phyloP scores from a whole-genome alignment of 2,888 invertebrate species.

The Tiliacea aurago region DNA sequence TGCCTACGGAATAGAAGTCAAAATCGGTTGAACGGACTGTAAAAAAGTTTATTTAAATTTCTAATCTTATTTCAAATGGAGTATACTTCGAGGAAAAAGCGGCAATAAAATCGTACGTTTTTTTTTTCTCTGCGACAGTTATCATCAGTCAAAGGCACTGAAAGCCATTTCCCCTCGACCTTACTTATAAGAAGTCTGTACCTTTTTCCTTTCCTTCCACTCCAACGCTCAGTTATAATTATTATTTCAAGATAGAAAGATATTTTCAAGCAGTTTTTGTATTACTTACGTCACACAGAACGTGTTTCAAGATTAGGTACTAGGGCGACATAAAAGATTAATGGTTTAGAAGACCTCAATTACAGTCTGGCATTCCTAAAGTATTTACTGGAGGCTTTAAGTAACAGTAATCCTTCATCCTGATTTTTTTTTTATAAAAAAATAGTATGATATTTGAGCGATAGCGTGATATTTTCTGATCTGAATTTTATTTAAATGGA shows the following conservation, averaged over 20 bases:
- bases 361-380: conserved; percentile 41
- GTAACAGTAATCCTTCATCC: conserved; percentile 42
- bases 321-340: conserved; percentile 51
- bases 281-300: conserved; percentile 29
- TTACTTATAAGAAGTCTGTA: conserved; percentile 12
- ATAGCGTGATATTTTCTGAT: conserved; percentile 4
- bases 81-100: conserved; percentile 5
- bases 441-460: too few species aligned
- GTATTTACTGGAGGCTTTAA: conserved; percentile 47
- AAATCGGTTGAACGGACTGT: too few species aligned
- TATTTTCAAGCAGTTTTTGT: conserved; percentile 49
- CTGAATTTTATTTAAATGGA: conserved; percentile 9
- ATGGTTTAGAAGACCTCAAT: conserved; percentile 48
- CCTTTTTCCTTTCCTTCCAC: conserved; percentile 15
- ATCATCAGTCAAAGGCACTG: conserved; percentile 26
- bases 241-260: conserved; percentile 37
- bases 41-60: too few species aligned
- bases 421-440: too few species aligned
- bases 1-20: too few species aligned
- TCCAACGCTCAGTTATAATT: conserved; percentile 43
- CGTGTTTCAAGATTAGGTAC: conserved; percentile 47
- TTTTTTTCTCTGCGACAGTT: conserved; percentile 1
- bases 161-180: conserved; percentile 27
- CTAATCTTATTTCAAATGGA: too few species aligned
- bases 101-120: conserved; percentile 13